Percentiles rank a stretch among this genome's conserved stretches.
phyloP scores from a whole-genome alignment of 1,140 invertebrate species.

The Onthophagus taurus region DNA sequence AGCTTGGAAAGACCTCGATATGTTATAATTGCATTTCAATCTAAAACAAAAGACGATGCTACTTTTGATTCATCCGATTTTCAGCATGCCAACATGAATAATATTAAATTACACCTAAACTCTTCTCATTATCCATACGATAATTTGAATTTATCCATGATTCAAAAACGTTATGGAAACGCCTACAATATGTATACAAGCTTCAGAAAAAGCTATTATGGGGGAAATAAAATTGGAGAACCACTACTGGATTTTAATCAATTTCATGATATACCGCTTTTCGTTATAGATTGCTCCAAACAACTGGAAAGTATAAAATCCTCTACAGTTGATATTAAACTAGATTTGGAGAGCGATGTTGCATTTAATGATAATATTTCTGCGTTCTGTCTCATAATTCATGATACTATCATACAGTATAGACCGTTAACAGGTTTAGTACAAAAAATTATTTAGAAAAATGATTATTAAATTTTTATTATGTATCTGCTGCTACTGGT shows the following conservation, averaged over 20 bases:
- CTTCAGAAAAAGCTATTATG: slow-evolving; percentile 27
- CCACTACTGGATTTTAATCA: slow-evolving; percentile 13
- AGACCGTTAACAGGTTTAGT: slow-evolving; percentile 24
- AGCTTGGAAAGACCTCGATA: slow-evolving; percentile 17
- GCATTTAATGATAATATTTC: slow-evolving; percentile 26
- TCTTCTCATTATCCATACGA: slow-evolving; percentile 30
- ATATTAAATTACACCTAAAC: slow-evolving; percentile 31
- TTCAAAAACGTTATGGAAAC: slow-evolving; percentile 22
- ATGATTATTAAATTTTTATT: too few relatives aligned
- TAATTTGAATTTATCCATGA: slow-evolving; percentile 28
- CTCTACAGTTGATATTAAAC: slow-evolving; percentile 24
- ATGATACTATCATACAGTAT: slow-evolving; percentile 28
- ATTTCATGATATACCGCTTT: slow-evolving; percentile 22
- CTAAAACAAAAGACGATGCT: slow-evolving; percentile 12
- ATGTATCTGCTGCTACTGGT: too few relatives aligned
- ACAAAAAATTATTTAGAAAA: slow-evolving; percentile 9
- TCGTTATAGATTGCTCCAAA: slow-evolving; percentile 30
- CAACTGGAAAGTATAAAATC: slow-evolving; percentile 31
- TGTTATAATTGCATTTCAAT: slow-evolving; percentile 19
- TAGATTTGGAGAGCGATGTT: slow-evolving; percentile 26
- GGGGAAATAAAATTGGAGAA: slow-evolving; percentile 13
- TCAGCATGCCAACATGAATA: slow-evolving; percentile 15
- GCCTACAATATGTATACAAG: slow-evolving; percentile 29
- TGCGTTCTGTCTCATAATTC: slow-evolving; percentile 32
- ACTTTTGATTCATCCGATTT: slow-evolving; percentile 15